Conservation (phyloP, 2,113 vertebrate species). For the Tamias sibiricus region DNA sequence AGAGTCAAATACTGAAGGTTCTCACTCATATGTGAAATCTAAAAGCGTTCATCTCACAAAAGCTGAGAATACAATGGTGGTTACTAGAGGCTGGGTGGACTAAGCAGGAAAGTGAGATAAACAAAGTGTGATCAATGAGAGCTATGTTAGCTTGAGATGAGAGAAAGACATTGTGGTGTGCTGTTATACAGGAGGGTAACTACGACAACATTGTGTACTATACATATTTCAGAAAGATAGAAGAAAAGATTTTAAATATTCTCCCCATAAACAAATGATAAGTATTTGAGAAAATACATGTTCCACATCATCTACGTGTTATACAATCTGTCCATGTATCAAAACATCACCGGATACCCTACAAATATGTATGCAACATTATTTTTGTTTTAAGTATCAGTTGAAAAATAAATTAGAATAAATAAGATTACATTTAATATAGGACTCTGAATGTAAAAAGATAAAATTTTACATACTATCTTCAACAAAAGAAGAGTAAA, state of each 20-base stretch:
- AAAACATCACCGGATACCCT: not conserved
- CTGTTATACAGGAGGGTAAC: not conserved
- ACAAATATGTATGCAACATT: not conserved
- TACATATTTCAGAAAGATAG: not conserved
- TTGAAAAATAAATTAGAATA: not conserved
- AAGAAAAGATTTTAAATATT: not conserved
- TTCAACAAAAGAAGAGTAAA: not conserved
- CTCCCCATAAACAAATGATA: not conserved
- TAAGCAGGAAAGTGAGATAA: too few species aligned
- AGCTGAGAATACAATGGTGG: too few species aligned
- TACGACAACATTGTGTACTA: not conserved
- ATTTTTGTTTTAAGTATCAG: not conserved
- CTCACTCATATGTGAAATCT: too few species aligned
- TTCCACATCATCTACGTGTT: not conserved
- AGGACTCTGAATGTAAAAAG: not conserved
- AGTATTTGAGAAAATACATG: not conserved
- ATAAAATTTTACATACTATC: not conserved
- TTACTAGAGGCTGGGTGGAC: too few species aligned
- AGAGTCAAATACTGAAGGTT: too few species aligned
- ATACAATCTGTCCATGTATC: not conserved
- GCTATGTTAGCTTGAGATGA: not conserved
- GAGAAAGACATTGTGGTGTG: not conserved
- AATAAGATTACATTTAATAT: not conserved
- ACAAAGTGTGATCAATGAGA: too few species aligned
- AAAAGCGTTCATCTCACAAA: too few species aligned